Conservation (phyloP, 30 jellyfish, hydroid and myxozoan species). For the Nemopilema nomurai region DNA sequence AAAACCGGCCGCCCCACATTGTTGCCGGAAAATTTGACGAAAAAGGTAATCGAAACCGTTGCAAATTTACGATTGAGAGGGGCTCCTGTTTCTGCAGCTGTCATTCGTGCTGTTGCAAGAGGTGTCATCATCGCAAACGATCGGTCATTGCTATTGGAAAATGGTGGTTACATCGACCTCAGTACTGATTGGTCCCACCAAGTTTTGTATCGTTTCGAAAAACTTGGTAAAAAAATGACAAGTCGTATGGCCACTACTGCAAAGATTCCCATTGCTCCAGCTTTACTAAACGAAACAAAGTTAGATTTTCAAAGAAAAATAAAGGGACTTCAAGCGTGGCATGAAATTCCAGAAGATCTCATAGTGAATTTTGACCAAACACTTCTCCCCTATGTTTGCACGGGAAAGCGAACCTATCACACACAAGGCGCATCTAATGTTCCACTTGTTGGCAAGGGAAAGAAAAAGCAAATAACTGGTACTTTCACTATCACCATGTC, state of each 20-base stretch:
- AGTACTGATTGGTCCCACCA: neutral
- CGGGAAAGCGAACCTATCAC: conserved; percentile 1
- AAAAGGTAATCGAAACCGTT: conserved; percentile 43
- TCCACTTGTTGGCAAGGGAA: conserved; percentile 27
- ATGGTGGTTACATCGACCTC: conserved; percentile 9
- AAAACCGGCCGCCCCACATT: conserved; percentile 40
- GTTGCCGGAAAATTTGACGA: conserved; percentile 52
- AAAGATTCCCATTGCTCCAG: conserved; percentile 47
- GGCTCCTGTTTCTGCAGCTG: conserved; percentile 69
- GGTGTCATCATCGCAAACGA: conserved; percentile 61
- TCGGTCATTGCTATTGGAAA: conserved; percentile 18
- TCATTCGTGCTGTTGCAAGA: conserved; percentile 45
- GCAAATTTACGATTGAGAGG: conserved; percentile 39
- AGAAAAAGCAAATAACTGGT: conserved; percentile 27
- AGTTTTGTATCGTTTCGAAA: neutral
- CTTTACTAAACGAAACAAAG: conserved; percentile 32
- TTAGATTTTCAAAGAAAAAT: conserved; percentile 22
- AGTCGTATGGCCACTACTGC: conserved; percentile 39
- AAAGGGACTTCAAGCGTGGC: neutral
- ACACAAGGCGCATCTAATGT: neutral
- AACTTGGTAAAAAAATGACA: conserved; percentile 14
- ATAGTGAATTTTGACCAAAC: conserved; percentile 42
- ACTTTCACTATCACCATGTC: conserved; percentile 19
- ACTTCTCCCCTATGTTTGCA: conserved; percentile 11
- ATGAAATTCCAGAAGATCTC: conserved; percentile 40